These are phyloP conservation scores for Aporophyla lueneburgensis DNA, from an alignment of 2,888 invertebrate genomes.

Conservation along the genomic window DNA sequence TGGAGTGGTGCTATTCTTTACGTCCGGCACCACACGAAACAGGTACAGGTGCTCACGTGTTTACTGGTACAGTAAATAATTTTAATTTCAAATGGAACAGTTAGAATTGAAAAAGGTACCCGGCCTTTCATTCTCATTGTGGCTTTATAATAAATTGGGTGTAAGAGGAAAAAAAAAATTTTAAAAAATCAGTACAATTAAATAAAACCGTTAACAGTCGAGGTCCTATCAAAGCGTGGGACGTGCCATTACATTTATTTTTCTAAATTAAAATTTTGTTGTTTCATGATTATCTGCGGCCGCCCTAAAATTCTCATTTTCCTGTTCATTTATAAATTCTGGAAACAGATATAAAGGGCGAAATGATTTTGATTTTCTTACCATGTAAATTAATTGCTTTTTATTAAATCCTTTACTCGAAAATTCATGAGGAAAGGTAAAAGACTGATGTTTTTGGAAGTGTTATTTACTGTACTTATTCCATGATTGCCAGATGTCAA, in stretches of 20 bases:
- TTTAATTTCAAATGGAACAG: neutral
- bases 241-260: constrained; percentile 11
- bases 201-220: constrained; percentile 16
- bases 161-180: neutral
- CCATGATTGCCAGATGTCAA: neutral
- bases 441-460: neutral
- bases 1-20: too few relatives aligned
- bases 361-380: neutral
- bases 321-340: constrained; percentile 14
- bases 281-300: constrained; percentile 36
- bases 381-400: constrained; percentile 1
- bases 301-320: constrained; percentile 21
- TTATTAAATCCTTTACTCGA: neutral
- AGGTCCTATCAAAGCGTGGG: constrained; percentile 10
- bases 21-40: too few relatives aligned
- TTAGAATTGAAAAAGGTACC: neutral
- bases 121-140: neutral
- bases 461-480: neutral
- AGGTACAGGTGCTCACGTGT: too few relatives aligned
- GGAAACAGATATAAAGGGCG: neutral
- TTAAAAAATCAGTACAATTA: constrained; percentile 12
- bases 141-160: neutral
- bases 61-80: neutral
- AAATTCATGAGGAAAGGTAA: too few relatives aligned
- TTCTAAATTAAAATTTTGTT: constrained; percentile 28